Conservation (phyloP, 2,888 invertebrate genomes). For the Cryptus armator region DNA sequence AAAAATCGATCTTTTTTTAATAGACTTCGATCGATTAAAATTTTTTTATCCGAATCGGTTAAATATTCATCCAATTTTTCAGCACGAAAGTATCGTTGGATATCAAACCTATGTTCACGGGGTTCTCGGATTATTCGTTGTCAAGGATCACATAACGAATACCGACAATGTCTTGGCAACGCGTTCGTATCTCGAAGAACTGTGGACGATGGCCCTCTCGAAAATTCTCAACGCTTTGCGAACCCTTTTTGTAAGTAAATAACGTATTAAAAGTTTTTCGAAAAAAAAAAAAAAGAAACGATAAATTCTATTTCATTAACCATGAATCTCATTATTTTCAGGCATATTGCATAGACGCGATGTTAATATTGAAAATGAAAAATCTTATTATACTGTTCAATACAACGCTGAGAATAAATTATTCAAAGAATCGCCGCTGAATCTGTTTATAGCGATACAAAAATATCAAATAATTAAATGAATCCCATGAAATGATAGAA, state of each 20-base stretch:
- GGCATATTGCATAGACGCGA: slow-evolving; percentile 97
- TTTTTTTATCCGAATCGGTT: no score
- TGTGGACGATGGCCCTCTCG: slow-evolving; percentile 96
- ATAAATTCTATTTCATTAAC: no score
- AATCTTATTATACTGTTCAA: slow-evolving; percentile 98
- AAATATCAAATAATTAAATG: no score
- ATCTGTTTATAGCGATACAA: not conserved
- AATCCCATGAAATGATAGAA: slow-evolving; percentile 83
- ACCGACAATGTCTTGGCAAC: slow-evolving; percentile 96
- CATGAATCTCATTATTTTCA: slow-evolving; percentile 82
- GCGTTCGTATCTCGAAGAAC: slow-evolving; percentile 95
- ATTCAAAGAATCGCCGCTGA: not conserved
- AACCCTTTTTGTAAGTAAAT: slow-evolving; percentile 90
- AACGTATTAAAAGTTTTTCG: not conserved
- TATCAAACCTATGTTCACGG: slow-evolving; percentile 96
- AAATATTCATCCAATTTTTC: slow-evolving; percentile 74
- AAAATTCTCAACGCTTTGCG: slow-evolving; percentile 95
- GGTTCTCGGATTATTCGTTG: slow-evolving; percentile 98
- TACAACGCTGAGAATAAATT: slow-evolving; percentile 92
- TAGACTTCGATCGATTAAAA: no score
- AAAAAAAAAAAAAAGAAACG: no score
- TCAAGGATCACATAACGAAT: slow-evolving; percentile 98
- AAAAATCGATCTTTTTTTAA: no score
- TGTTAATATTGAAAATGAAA: slow-evolving; percentile 96
- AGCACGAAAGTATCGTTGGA: slow-evolving; percentile 95